Conservation (phyloP, 37 sponge, comb jelly and placozoan genomes). For the Diacarnus erythraeanus region DNA sequence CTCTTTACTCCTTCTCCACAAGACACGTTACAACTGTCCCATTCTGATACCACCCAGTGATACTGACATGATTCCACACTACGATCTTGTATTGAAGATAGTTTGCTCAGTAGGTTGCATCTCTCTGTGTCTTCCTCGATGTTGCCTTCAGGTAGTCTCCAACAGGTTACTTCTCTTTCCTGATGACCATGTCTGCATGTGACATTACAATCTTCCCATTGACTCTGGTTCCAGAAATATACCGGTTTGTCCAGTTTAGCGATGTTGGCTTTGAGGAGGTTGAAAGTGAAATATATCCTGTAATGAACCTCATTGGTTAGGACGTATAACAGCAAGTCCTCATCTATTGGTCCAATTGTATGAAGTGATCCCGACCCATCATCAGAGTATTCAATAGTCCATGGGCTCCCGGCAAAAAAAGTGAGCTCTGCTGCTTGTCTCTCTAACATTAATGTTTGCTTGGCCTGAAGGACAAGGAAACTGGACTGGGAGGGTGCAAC, state of each 20-base stretch:
- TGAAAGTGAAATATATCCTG: slow-evolving; percentile 17
- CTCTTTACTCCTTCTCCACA: slow-evolving; percentile 31
- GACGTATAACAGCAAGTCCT: slow-evolving; percentile 8
- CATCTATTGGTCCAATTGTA: slow-evolving; percentile 20
- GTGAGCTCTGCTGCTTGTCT: too few species aligned
- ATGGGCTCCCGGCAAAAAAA: slow-evolving; percentile 31
- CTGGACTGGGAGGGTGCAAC: slow-evolving; percentile 1
- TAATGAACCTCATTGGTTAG: slow-evolving; percentile 8
- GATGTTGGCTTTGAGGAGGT: not conserved
- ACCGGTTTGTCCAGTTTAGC: not conserved
- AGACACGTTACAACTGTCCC: slow-evolving; percentile 7
- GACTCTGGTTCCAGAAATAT: slow-evolving; percentile 5
- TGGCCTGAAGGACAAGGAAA: slow-evolving; percentile 7
- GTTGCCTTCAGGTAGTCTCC: not conserved
- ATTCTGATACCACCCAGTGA: slow-evolving; percentile 15
- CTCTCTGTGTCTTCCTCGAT: not conserved
- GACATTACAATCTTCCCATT: slow-evolving; percentile 15
- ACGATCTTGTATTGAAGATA: not conserved
- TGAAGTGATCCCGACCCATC: slow-evolving; percentile 4
- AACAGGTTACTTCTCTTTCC: slow-evolving; percentile 17
- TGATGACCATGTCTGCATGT: slow-evolving; percentile 6
- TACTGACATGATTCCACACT: slow-evolving; percentile 21
- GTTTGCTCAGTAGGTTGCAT: not conserved
- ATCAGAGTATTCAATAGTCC: slow-evolving; percentile 11
- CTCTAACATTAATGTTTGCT: too few species aligned